Evolutionary conservation across 1,140 invertebrate species (phyloP), one percentile per base, ranked within the genome.

Genomic region (Drosophila varians): DNA sequence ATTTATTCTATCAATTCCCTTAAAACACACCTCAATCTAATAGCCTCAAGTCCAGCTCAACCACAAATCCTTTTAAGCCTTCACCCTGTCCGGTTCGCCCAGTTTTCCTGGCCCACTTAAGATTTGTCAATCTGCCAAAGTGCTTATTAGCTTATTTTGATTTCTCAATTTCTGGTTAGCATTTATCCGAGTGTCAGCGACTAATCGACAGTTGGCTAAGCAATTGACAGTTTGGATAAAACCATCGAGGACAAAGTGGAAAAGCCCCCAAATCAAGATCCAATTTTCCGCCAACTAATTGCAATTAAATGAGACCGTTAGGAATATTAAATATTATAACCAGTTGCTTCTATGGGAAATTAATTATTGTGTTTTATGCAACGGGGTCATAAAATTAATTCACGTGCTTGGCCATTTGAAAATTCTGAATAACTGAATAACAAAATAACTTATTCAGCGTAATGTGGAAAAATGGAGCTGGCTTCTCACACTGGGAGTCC

Each of bases 101-200:
- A 40, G 42, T 47, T 58, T 58, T 61, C 28, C 14, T 47, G 54
- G 48, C 25, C 58, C 69, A 58, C 57, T 48, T 28, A 57, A 64
- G 73, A 71, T 76, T 64, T 58, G 69, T 72, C 74, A 64, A 40
- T 36, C 42, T 21, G 56, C 56, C 56, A 48, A 47, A 38, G 28
- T 38, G 55, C 54, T 34, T 47, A 40, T 47, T 38, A 48, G 56
- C 56, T 64, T 62, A 61, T 28, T 64, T 19, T 26, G 28, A 28
- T 47, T 64, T 64, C 60, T 64, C 28, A 28, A 16, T 47, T 60
- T 38, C 55, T 64, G 55, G 40, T 38, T 60, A 60, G 60, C 55
- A 61, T 47, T 47, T 64, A 64, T 61, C 60, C 55, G 8, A 60
- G 46, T 64, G 60, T 61, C 60, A 61, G 12, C 55, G n/a, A 31